Conservation (phyloP, 2,113 vertebrate genomes). For the Strix aluco region DNA sequence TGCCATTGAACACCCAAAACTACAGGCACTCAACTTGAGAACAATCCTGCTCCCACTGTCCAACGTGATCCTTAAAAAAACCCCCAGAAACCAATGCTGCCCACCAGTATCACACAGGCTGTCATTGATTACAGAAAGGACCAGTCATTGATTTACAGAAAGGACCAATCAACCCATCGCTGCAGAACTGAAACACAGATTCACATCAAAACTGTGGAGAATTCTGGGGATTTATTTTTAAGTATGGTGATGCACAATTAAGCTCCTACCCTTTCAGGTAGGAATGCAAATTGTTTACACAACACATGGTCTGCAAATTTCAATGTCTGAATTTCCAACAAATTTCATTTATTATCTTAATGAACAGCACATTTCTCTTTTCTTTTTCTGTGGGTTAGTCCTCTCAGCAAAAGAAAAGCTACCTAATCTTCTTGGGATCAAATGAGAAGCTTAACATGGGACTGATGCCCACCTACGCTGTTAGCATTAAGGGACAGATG, state of each 20-base stretch:
- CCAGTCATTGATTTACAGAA: neutral
- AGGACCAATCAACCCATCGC: neutral
- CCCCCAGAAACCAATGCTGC: neutral
- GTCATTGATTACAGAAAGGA: neutral
- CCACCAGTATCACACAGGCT: neutral
- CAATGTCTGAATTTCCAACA: neutral
- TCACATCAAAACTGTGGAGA: neutral
- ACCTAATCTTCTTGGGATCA: neutral
- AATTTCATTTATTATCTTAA: neutral
- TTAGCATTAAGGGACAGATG: neutral
- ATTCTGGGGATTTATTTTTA: neutral
- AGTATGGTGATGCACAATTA: neutral
- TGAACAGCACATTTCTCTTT: neutral
- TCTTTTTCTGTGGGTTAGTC: neutral
- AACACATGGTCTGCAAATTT: neutral
- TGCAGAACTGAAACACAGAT: neutral
- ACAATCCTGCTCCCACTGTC: neutral
- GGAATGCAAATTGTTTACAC: neutral
- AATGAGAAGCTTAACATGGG: neutral
- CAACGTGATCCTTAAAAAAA: neutral
- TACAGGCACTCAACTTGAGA: neutral
- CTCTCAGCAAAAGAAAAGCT: slow-evolving; percentile 4
- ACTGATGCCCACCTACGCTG: neutral
- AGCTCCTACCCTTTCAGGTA: neutral
- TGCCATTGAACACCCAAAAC: neutral